Conservation (phyloP, 2,113 vertebrate species). For the rat (Rattus norvegicus) region DNA sequence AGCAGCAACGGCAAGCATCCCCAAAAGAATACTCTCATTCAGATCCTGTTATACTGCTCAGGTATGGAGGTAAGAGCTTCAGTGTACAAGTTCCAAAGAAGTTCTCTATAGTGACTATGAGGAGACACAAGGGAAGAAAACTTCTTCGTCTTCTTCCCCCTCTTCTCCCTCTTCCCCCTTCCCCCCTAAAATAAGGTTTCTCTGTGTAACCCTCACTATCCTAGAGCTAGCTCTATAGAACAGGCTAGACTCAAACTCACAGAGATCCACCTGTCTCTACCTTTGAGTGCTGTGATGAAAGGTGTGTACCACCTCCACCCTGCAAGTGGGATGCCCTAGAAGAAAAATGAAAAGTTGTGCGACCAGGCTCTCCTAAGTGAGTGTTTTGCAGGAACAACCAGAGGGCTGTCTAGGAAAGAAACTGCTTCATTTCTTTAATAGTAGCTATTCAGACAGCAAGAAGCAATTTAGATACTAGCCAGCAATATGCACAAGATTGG, state of each 20-base stretch:
- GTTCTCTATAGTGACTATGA: neutral
- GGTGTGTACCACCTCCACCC: neutral
- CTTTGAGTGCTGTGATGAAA: neutral
- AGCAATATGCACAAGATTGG: neutral
- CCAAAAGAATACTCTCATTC: slow-evolving; percentile 20
- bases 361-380: slow-evolving; percentile 7
- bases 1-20: neutral
- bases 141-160: too few relatives aligned
- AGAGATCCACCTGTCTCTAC: neutral
- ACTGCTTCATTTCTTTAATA: slow-evolving; percentile 69
- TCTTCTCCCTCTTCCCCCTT: neutral
- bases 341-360: slow-evolving; percentile 35
- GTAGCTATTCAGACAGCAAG: slow-evolving; percentile 61
- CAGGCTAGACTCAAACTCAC: neutral
- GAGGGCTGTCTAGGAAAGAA: slow-evolving; percentile 68
- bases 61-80: neutral
- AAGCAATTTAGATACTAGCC: slow-evolving; percentile 58
- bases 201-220: neutral
- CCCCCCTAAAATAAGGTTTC: neutral
- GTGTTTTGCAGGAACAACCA: slow-evolving; percentile 50
- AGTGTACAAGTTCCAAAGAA: slow-evolving; percentile 28
- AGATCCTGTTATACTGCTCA: neutral
- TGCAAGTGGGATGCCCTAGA: neutral
- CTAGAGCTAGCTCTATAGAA: neutral
- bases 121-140: neutral